Base-by-base conservation (phyloP, 2,797 vertebrate genomes). In the Alosa sapidissima region DNA sequence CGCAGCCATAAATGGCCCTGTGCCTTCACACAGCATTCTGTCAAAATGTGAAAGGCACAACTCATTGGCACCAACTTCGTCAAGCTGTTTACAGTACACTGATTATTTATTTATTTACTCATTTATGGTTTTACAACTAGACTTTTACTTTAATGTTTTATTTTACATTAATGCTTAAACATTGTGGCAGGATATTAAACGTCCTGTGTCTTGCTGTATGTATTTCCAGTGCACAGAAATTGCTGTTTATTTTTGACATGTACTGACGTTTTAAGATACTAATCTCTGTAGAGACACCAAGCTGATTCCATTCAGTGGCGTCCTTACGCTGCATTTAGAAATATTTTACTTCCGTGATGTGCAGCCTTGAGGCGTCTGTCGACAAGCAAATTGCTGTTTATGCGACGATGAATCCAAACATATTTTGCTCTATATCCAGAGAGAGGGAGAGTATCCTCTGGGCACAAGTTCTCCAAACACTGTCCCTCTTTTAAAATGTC, bases 401-500 rank as follows among this genome's bases (percentile, higher is more conserved):
- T 72, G 65, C 28, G 28, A 2, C 65, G 28, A 14, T 72, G 65
- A 28, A 1, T 33, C 65, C 65, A 36, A 72, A 72, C 65, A 58
- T 78, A 51, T 68, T 58, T 54, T 81, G 9, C n/a, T 33, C 24
- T 68, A 68, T 68, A 82, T 65, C 4, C 41, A 58, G 36, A 28
- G 28, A 68, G 36, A 82, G 3, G 58, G 82, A 24, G 65, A 41
- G 33, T 13, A 36, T 33, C 33, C 28, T 33, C 28, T 85, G 87
- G 91, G 89, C 88, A 68, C 83, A 78, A 5, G 36, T 86, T 93
- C 89, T 84, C 87, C 83, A 87, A 94, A 88, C 87, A 89, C 88
- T 84, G 62, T 87, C 85, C 87, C 81, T 78, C 65, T 72, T 90
- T 82, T 90, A 92, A 89, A 88, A 85, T 88, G 10, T 82, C 81